Base-by-base conservation (phyloP, 2,113 vertebrate genomes). In the Poicephalus gulielmi region DNA sequence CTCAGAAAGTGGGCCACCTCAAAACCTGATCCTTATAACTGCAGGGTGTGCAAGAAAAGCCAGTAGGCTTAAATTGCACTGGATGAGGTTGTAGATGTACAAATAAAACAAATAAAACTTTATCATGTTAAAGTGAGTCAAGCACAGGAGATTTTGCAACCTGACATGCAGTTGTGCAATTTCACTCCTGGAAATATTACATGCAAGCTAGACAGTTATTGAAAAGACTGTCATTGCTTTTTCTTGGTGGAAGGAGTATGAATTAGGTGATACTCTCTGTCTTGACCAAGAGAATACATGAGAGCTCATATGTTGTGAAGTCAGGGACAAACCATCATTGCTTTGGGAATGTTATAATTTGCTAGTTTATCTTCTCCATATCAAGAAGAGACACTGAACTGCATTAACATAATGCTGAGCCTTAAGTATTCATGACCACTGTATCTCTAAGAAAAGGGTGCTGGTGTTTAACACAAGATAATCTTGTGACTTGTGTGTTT, bases 401-500 rank as follows among this genome's bases (percentile, higher is more conserved):
- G 4, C 66, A 31, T 25, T 46, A 50, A 24, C 0, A 0, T 31
- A 25, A 16, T 49, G 23, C 5, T 47, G 16, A 73, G 52, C 27
- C 18, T 53, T 17, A 39, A 67, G 2, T 43, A 49, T 62, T 68
- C 11, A 15, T 68, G 73, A 22, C 5, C 17, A 49, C 39, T 53
- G 10, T 13, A 47, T 3, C 3, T 62, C 17, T 78, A 31, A 73
- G 52, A 73, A 52, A 20, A 10, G 8, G 10, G 5, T 50, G 19
- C 9, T 62, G 23, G 27, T 9, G n/a, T 69, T 50, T 81, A 52
- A 52, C 14, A 12, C 27, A 57, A n/a, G 6, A 35, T 20, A 64
- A 39, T 1, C 7, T 71, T 2, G 0, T 28, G 8, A 31, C 9
- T 41, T 39, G 1, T 11, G 2, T 24, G 9, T 41, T 70, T 69